Evolutionary conservation across 53 echinoderm and acorn worm species (phyloP).

Genomic region (Crossaster papposus): DNA sequence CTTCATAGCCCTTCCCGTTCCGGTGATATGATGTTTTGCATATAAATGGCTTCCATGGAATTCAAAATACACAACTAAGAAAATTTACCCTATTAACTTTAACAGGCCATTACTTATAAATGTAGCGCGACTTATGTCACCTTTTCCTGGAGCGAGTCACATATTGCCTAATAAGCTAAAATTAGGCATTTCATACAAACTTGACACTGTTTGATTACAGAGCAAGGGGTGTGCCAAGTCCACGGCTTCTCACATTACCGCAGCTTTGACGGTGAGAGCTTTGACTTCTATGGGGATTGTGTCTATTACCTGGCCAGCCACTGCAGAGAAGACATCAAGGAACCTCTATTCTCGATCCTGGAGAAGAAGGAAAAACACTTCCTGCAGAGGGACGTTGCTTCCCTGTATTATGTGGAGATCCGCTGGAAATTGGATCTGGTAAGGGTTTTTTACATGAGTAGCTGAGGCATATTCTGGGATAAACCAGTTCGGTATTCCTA

Average conservation of each 20-base stretch:
- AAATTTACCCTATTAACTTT: too few species aligned
- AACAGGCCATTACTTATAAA: too few species aligned
- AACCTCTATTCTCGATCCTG: constrained; percentile 26
- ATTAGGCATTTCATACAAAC: too few species aligned
- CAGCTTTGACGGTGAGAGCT: constrained; percentile 14
- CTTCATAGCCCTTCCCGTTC: too few species aligned
- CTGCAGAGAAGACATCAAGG: constrained; percentile 11
- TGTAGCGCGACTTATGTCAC: too few species aligned
- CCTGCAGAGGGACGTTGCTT: neutral
- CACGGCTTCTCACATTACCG: constrained; percentile 38
- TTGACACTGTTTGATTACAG: constrained; percentile 25
- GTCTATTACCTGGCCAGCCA: constrained; percentile 28
- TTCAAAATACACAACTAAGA: too few species aligned
- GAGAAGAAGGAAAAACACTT: constrained; percentile 8
- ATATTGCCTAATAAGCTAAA: too few species aligned
- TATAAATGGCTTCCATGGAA: too few species aligned
- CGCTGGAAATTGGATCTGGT: constrained; percentile 22
- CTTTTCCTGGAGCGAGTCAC: too few species aligned
- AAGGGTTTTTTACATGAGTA: neutral
- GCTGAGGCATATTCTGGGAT: too few species aligned
- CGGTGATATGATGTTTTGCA: too few species aligned
- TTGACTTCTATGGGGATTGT: constrained; percentile 48
- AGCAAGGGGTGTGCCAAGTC: constrained; percentile 16
- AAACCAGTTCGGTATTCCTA: too few species aligned
- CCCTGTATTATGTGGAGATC: neutral